A percentile compares a stretch with the other conserved stretches of the same genome.
phyloP scores from a whole-genome alignment of 2,113 vertebrate species.

The Forbesichthys agassizii region DNA sequence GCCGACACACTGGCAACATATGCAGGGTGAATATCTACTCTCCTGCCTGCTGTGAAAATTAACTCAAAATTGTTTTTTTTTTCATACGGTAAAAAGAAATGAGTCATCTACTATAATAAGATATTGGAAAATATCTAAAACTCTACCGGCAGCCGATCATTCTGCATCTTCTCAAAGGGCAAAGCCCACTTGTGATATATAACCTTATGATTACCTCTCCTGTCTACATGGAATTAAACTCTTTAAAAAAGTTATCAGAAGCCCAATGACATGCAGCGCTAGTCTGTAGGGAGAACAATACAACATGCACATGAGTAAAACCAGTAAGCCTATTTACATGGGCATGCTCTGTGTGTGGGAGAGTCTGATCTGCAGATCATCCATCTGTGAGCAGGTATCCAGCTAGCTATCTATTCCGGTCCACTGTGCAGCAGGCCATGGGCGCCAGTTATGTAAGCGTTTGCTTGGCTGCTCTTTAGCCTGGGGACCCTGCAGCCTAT shows the following conservation, averaged over 20 bases:
- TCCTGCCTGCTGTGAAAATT: not conserved
- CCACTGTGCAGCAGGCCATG: constrained; percentile 22
- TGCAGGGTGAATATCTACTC: not conserved
- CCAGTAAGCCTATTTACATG: no score
- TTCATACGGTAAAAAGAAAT: no score
- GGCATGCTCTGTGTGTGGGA: no score
- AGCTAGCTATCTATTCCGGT: constrained; percentile 7
- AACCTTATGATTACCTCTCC: constrained; percentile 37
- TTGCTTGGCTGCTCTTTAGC: constrained; percentile 63
- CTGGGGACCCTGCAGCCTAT: constrained; percentile 22
- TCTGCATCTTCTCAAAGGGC: constrained; percentile 15
- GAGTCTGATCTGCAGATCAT: not conserved
- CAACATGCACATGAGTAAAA: no score
- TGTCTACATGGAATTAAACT: constrained; percentile 21
- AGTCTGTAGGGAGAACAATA: no score
- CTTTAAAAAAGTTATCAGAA: constrained; percentile 25
- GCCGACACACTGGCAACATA: not conserved
- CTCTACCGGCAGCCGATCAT: constrained; percentile 1
- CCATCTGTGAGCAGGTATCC: not conserved
- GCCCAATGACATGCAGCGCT: not conserved
- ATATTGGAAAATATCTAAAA: constrained; percentile 9
- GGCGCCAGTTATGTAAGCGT: constrained; percentile 59
- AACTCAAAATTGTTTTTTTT: no score
- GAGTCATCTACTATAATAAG: not conserved
- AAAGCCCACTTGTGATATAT: constrained; percentile 31